Evolutionary conservation across 2,113 vertebrate species (phyloP), one percentile per base, ranked within the genome.

Genomic region (Pomatostomus ruficeps): DNA sequence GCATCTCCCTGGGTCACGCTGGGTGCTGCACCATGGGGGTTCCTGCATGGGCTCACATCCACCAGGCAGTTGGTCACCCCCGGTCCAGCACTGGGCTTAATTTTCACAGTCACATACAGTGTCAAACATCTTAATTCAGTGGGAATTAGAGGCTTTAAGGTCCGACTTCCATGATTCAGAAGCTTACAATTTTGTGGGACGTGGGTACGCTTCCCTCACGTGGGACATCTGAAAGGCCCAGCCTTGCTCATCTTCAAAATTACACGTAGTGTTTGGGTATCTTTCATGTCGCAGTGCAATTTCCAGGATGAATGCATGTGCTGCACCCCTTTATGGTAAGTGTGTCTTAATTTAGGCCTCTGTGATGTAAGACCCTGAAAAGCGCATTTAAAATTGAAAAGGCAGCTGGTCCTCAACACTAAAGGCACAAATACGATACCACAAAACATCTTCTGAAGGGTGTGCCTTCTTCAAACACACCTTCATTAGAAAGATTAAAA

Each of bases 211-310:
- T 95, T 95, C 68, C 84, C 88, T 86, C 38, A 38, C 6, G 12
- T 74, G 79, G 94, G 95, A 94, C 91, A 73, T 88, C 65, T 96
- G 91, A 97, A 94, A 94, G 80, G 88, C 91, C 88, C 90, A 92
- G 85, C 83, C 68, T 95, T 93, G 88, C 94, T 97, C 95, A 96
- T 92, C 88, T 67, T 52, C 2, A 3, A 88, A 95, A 94, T 96
- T 93, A 86, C 68, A 88, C 5, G 16, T 1, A 62, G 36, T 4
- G 58, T 54, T 95, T 87, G 91, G 83, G 0, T 75, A 92, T 92
- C 84, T 95, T 95, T 95, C 84, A 95, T 94, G 94, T 94, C 58
- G 0, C 84, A 58, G 73, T 35, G 87, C 66, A 94, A 78, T 91
- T 94, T 82, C 87, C 91, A 75, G 70, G 38, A 72, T 75, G 73